Evolutionary conservation across 2,797 vertebrate genomes (phyloP).

Genomic region (Rhodeus uyekii): DNA sequence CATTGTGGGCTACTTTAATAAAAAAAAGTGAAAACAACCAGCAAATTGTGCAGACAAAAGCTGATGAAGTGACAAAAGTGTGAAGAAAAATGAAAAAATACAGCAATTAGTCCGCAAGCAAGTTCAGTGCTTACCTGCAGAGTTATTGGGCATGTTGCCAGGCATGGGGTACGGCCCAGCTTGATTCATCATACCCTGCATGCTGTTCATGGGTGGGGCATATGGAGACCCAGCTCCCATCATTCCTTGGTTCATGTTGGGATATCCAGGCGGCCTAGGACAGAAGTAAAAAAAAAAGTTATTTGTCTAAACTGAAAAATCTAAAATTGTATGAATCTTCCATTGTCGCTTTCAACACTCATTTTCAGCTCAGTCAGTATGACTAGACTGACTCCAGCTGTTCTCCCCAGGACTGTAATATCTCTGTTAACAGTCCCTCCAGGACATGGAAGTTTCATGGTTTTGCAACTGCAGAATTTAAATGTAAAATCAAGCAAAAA

Average conservation of each 20-base stretch:
- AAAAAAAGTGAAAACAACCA: background rate
- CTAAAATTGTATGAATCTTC: background rate
- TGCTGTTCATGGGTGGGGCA: slow-evolving; percentile 93
- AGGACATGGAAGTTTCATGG: background rate
- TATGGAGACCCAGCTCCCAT: slow-evolving; percentile 93
- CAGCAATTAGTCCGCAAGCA: background rate
- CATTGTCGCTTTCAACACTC: background rate
- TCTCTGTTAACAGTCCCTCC: background rate
- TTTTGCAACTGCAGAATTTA: background rate
- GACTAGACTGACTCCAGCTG: slow-evolving; percentile 5
- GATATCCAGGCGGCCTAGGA: slow-evolving; percentile 90
- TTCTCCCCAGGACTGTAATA: background rate
- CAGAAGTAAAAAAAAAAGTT: slow-evolving; percentile 33
- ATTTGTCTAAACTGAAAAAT: background rate
- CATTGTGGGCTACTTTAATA: background rate
- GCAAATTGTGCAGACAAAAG: background rate
- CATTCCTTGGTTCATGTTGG: slow-evolving; percentile 91
- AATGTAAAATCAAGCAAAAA: background rate
- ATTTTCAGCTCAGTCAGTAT: slow-evolving; percentile 6
- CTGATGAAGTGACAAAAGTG: no score
- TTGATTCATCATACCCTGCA: slow-evolving; percentile 98
- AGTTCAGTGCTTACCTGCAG: slow-evolving; percentile 79
- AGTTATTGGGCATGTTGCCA: slow-evolving; percentile 91
- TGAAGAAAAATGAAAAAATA: background rate
- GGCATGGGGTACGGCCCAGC: slow-evolving; percentile 90